A percentile compares a stretch with the other conserved stretches of the same genome.
phyloP scores from a whole-genome alignment of 2,888 invertebrate genomes.

The Brachyopa scutellaris region DNA sequence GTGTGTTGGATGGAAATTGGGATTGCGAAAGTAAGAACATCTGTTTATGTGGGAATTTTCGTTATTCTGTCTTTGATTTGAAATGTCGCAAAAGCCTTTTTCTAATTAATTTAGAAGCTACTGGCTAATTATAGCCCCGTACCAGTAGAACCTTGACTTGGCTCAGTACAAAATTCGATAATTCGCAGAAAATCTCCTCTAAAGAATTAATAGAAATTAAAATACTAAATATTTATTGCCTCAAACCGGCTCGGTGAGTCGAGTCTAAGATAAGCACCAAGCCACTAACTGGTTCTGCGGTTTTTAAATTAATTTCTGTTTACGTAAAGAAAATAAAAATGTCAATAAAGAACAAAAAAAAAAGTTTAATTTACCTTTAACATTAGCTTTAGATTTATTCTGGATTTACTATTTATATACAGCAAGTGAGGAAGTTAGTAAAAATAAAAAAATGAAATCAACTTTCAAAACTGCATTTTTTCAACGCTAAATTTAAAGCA shows the following conservation, averaged over 20 bases:
- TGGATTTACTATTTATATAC: not conserved
- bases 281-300: slow-evolving; percentile 6
- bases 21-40: not conserved
- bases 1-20: not conserved
- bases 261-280: slow-evolving; percentile 2
- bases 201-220: slow-evolving; percentile 12
- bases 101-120: too few relatives aligned
- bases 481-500: not conserved
- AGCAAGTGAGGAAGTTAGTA: not conserved
- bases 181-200: not conserved
- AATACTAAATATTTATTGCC: not conserved
- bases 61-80: too few relatives aligned
- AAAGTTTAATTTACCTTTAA: slow-evolving; percentile 13
- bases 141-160: slow-evolving; percentile 3
- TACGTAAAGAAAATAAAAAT: slow-evolving; percentile 2
- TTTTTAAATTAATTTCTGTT: slow-evolving; percentile 10
- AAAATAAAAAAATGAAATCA: too few relatives aligned
- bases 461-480: not conserved
- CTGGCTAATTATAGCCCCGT: too few relatives aligned
- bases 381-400: slow-evolving; percentile 4
- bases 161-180: too few relatives aligned
- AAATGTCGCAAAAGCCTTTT: too few relatives aligned
- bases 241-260: slow-evolving; percentile 27
- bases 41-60: not conserved
- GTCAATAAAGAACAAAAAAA: not conserved